Base-by-base conservation (phyloP, 2,113 vertebrate species). In the Osmerus mordax region DNA sequence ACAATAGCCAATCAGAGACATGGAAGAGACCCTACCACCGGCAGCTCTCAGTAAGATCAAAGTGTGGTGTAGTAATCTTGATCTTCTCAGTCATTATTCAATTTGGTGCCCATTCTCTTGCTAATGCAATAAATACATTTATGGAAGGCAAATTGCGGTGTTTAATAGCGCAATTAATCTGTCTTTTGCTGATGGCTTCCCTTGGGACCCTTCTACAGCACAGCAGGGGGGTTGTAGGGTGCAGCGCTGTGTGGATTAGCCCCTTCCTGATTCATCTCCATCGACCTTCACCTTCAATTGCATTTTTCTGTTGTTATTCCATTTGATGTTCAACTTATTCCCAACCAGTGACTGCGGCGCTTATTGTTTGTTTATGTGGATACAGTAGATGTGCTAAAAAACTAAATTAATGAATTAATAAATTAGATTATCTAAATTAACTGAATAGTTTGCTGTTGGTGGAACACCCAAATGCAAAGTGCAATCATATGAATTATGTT, bases 141-240 rank as follows among this genome's bases (percentile, higher is more conserved):
- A 71, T 79, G 62, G 76, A 74, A 81, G 32, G 59, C 41, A 81
- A 81, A 87, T 82, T 75, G 79, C 32, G 64, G 67, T 32, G 8
- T 81, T 81, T 80, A 82, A 73, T 71, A 52, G 65, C 18, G 60
- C 69, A 75, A 80, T 84, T 80, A 87, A 84, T 86, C 78, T 75
- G 67, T 72, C 16, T 58, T 79, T 36, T 73, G 72, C 65, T 63
- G 75, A 67, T 71, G 63, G 73, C 36, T 65, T 69, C 71, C 70
- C 68, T 0, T 2, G 63, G 66, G 76, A 54, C 63, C 6, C 54
- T 59, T 74, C 52, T 67, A 16, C 67, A 47, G 28, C 70, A 52
- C 74, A 69, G 62, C 62, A 53, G 65, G 81, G 70, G 53, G 74
- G 71, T 8, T 60, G n/a, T 54, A 67, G 73, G 77, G 73, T 28